Evolutionary conservation across 2,113 vertebrate species (phyloP).

Genomic region (Myiopsitta monachus): DNA sequence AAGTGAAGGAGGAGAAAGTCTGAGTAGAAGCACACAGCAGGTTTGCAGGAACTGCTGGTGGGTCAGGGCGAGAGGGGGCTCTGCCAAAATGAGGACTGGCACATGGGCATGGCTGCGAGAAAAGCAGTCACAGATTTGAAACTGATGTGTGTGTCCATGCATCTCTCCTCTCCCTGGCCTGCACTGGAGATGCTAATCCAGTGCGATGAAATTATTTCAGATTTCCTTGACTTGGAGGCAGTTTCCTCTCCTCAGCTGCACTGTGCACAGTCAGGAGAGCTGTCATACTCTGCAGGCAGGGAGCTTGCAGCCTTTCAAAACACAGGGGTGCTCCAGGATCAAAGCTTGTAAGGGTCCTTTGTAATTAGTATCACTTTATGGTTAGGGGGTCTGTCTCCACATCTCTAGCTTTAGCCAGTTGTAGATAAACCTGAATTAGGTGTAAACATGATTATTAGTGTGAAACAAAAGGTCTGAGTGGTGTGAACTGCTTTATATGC

Average conservation of each 20-base stretch:
- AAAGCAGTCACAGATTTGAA: not conserved
- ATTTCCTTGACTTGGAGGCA: not conserved
- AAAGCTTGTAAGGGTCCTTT: not conserved
- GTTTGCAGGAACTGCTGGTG: not conserved
- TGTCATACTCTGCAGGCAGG: not conserved
- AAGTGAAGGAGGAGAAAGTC: not conserved
- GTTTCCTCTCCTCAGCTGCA: not conserved
- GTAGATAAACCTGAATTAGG: conserved; percentile 15
- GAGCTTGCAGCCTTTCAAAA: not conserved
- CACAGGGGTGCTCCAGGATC: not conserved
- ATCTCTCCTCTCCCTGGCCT: not conserved
- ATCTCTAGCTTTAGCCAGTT: not conserved
- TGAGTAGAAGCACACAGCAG: rapidly evolving
- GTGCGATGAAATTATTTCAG: not conserved
- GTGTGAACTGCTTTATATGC: not conserved
- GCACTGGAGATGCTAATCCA: not conserved
- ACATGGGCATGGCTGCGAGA: not conserved
- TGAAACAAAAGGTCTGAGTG: not conserved
- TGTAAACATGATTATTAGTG: not conserved
- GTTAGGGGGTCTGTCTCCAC: not conserved
- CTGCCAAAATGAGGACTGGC: not conserved
- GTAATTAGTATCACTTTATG: not conserved
- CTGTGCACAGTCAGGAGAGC: not conserved
- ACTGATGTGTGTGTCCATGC: not conserved
- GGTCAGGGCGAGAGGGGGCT: not conserved